Base-by-base conservation (phyloP, 1,140 invertebrate genomes). In the Drosophila santomea region DNA sequence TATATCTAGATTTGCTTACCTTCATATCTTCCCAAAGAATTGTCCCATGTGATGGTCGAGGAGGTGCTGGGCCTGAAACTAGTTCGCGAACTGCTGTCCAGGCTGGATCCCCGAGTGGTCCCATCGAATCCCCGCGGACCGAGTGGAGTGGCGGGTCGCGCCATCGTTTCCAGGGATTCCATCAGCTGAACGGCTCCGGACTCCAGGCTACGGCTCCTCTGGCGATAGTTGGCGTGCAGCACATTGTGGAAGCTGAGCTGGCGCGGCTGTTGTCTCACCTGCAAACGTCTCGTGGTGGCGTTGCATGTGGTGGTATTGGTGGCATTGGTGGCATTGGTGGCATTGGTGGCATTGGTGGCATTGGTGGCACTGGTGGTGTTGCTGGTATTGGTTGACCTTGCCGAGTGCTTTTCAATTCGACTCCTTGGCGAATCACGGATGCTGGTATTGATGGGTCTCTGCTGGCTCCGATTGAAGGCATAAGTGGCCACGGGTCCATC, bases 401-500 rank as follows among this genome's bases (percentile, higher is more conserved):
- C 32, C 32, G 32, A 32, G 32, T 7, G 8, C 32, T 38, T 20
- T 6, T 54, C 20, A n/a, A 39, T 10, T 0, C 48, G 52, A 6
- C 10, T 23, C 23, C 50, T 43, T 17, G 48, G 25, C 47, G 36
- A 11, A 15, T 25, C 7, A n/a, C 17, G 51, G 36, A 5, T n/a
- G 4, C n/a, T 50, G 23, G 12, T 32, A 28, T 10, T 32, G 32
- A 23, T 14, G 47, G 20, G n/a, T 17, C 14, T 6, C 52, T 11
- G 1, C 11, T 38, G 17, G 7, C 61, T 61, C 2, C 82, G 69
- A 39, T 72, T 32, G 32, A 86, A 81, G n/a, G 74, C 69, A n/a
- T 71, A 47, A 39, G 14, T 47, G 38, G 44, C 51, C 2, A 63
- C 82, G 1, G 82, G 82, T 4, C 82, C 82, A 36, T 85, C 82